Evolutionary conservation across 2,797 vertebrate genomes (phyloP).

Genomic region (Helostoma temminkii): DNA sequence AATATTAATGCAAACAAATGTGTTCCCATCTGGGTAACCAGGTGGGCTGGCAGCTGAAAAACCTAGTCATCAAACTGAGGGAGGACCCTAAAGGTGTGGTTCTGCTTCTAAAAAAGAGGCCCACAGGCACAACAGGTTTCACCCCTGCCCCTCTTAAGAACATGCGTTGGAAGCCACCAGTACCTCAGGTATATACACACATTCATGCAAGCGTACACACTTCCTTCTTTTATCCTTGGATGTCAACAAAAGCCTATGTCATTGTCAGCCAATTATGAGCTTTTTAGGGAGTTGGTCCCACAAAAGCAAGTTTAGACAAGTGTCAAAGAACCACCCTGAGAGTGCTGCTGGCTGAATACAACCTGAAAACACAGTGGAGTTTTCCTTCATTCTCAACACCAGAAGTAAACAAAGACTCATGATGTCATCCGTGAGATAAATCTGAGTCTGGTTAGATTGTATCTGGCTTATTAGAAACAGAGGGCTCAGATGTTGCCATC

Average conservation of each 20-base stretch:
- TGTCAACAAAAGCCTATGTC: conserved; percentile 38
- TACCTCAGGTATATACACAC: conserved; percentile 87
- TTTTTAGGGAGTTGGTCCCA: conserved; percentile 69
- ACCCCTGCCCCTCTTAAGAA: conserved; percentile 94
- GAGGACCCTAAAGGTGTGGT: conserved; percentile 92
- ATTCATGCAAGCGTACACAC: conserved; percentile 8
- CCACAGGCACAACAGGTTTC: conserved; percentile 90
- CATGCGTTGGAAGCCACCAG: conserved; percentile 93
- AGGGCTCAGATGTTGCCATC: conserved; percentile 10
- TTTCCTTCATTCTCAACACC: conserved; percentile 30
- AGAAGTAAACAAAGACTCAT: conserved; percentile 45
- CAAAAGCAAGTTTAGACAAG: conserved; percentile 71
- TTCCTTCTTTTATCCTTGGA: conserved; percentile 26
- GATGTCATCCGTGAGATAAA: conserved; percentile 52
- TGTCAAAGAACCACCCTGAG: conserved; percentile 50
- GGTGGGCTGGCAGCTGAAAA: conserved; percentile 97
- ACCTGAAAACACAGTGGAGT: conserved; percentile 4
- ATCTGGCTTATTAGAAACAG: conserved; percentile 36
- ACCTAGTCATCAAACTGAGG: conserved; percentile 91
- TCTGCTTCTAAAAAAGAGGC: conserved; percentile 93
- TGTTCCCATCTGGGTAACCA: conserved; percentile 59
- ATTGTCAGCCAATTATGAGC: conserved; percentile 64
- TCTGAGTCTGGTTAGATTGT: conserved; percentile 27
- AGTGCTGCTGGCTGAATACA: conserved; percentile 22
- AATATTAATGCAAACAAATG: neutral